Evolutionary conservation across 2,888 invertebrate species (phyloP).

Genomic region (Aricia artaxerxes): DNA sequence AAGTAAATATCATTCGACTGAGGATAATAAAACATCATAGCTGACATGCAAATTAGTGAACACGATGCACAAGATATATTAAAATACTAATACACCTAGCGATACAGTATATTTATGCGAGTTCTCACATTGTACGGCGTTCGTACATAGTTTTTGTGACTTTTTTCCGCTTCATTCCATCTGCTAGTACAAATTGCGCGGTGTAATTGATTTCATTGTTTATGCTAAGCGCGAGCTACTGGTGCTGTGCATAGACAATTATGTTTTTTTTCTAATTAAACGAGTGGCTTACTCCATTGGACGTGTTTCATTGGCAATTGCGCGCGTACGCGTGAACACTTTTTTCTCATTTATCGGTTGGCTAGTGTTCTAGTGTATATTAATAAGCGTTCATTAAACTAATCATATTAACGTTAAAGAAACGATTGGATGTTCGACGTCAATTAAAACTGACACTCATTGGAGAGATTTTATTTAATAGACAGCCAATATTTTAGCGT

Average conservation of each 20-base stretch:
- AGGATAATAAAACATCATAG: neutral
- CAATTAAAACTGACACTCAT: slow-evolving; percentile 18
- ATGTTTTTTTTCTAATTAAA: slow-evolving; percentile 38
- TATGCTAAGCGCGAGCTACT: slow-evolving; percentile 39
- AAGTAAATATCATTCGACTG: neutral
- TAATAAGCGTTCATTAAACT: slow-evolving; percentile 20
- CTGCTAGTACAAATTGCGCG: slow-evolving; percentile 44
- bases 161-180: slow-evolving; percentile 39
- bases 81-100: slow-evolving; percentile 48
- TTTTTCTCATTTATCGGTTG: slow-evolving; percentile 23
- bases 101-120: slow-evolving; percentile 45
- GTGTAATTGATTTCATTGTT: slow-evolving; percentile 42
- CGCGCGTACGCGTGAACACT: slow-evolving; percentile 12
- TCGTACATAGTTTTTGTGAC: slow-evolving; percentile 49
- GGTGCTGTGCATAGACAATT: slow-evolving; percentile 40
- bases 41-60: neutral
- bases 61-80: neutral
- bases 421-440: slow-evolving; percentile 17
- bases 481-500: slow-evolving; percentile 23
- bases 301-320: slow-evolving; percentile 27
- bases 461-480: slow-evolving; percentile 23
- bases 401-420: slow-evolving; percentile 10
- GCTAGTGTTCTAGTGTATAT: slow-evolving; percentile 22
- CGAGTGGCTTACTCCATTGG: slow-evolving; percentile 26
- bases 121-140: slow-evolving; percentile 50